Base-by-base conservation (phyloP, 2,113 vertebrate species). In the Eretmochelys imbricata region DNA sequence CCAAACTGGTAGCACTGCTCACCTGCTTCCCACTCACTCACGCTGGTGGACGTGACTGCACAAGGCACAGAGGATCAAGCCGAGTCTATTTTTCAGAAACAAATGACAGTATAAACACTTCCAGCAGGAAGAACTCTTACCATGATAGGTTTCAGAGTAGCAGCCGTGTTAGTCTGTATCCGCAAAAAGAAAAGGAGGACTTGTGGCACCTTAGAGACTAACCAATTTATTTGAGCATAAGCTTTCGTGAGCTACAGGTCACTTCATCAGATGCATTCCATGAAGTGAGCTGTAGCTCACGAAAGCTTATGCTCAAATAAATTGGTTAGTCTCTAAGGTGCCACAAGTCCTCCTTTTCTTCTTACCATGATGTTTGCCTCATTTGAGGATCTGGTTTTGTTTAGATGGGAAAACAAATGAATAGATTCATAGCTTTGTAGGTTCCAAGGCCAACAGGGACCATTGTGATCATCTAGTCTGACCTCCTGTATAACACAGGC, bases 341-440 rank as follows among this genome's bases (percentile, higher is more conserved):
- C 42, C 42, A 42, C 42, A 42, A 42, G 42, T 42, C 42, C 42
- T 42, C 42, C 42, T 42, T 42, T 42, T 42, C 42, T 42, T 0
- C 84, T 16, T 75, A 42, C 16, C 89, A 75, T 10, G 69, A 20
- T 38, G 69, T 17, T 42, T 38, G n/a, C 57, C 80, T 92, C 85
- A 48, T 7, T 55, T 46, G 87, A 95, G 97, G 94, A 96, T 96
- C 93, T 93, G 62, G 29, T 93, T 42, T 59, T 78, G 87, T 85
- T 79, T 81, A 96, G 95, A 95, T 83, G 94, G 93, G 93, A 93
- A 94, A 97, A 93, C 81, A 96, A 96, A 54, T 13, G 1, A 94
- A 17, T 90, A 82, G 82, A 42, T 95, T 97, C 95, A 65, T 65
- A 35, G 59, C 59, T 31, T 29, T 35, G 31, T 13, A 65, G 31